Evolutionary conservation across 2,113 vertebrate genomes (phyloP).

Genomic region (Marmota flaviventris): DNA sequence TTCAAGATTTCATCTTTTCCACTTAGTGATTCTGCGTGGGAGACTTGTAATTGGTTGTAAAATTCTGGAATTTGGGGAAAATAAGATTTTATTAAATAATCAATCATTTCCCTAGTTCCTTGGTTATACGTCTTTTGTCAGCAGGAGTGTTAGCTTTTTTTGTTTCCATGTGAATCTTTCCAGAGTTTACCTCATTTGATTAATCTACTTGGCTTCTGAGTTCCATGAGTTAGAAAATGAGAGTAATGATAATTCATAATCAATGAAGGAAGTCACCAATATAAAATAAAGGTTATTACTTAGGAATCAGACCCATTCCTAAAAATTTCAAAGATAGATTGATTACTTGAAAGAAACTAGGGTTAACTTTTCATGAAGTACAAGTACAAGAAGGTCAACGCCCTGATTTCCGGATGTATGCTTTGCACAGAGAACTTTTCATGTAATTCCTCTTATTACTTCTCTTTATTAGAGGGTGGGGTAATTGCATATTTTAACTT

Average conservation of each 20-base stretch:
- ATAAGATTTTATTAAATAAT: constrained; percentile 68
- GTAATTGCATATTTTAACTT: neutral
- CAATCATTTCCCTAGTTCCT: constrained; percentile 21
- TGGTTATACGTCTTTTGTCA: neutral
- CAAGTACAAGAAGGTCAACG: neutral
- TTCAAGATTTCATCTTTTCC: neutral
- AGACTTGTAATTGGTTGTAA: constrained; percentile 33
- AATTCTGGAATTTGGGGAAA: constrained; percentile 10
- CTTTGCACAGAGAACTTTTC: constrained; percentile 2
- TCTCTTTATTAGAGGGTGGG: neutral
- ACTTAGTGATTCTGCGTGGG: constrained; percentile 29
- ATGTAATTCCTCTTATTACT: neutral
- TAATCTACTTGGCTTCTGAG: neutral
- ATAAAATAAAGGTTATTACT: neutral
- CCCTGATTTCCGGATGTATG: neutral
- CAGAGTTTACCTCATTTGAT: neutral
- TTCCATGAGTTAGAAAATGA: neutral
- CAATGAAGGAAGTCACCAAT: neutral
- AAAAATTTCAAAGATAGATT: neutral
- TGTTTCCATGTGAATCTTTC: constrained; percentile 24
- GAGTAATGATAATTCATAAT: neutral
- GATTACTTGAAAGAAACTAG: constrained; percentile 15
- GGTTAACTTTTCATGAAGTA: neutral
- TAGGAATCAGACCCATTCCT: neutral
- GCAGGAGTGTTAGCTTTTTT: neutral